Percentiles rank a stretch among this genome's conserved stretches.
These are phyloP conservation scores for Brachionus koreanus DNA, from an alignment of 1,140 invertebrate species.

Conservation along the genomic window DNA sequence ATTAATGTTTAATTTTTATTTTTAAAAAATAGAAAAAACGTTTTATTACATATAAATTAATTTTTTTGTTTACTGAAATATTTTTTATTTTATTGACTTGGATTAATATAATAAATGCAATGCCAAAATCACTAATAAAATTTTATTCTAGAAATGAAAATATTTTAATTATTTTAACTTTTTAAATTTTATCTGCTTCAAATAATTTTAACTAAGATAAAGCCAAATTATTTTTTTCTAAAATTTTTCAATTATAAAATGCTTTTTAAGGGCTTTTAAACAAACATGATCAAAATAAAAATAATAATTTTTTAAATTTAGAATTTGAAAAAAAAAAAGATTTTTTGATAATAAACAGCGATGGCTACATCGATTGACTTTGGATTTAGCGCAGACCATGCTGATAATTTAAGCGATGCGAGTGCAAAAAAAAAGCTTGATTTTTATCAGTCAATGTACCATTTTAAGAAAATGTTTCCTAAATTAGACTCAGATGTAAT, in stretches of 20 bases:
- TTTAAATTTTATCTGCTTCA: not conserved
- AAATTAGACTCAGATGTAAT: constrained; percentile 41
- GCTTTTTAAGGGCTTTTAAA: not conserved
- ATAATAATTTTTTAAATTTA: not conserved
- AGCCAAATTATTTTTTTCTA: not conserved
- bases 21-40: too few relatives aligned
- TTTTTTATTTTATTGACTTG: not conserved
- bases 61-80: too few relatives aligned
- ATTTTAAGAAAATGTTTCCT: constrained; percentile 42
- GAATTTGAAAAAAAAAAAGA: not conserved
- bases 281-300: not conserved
- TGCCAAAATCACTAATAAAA: not conserved
- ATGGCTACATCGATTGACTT: not conserved
- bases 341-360: not conserved
- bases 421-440: not conserved
- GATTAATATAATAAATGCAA: not conserved
- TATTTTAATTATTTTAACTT: not conserved
- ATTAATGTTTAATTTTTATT: too few relatives aligned
- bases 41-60: too few relatives aligned
- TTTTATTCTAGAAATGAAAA: not conserved
- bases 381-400: not conserved
- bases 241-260: not conserved
- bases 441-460: constrained; percentile 41
- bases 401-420: not conserved
- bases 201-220: not conserved